Evolutionary conservation across 2,888 invertebrate species (phyloP).

Genomic region (Drymonia ruficornis): DNA sequence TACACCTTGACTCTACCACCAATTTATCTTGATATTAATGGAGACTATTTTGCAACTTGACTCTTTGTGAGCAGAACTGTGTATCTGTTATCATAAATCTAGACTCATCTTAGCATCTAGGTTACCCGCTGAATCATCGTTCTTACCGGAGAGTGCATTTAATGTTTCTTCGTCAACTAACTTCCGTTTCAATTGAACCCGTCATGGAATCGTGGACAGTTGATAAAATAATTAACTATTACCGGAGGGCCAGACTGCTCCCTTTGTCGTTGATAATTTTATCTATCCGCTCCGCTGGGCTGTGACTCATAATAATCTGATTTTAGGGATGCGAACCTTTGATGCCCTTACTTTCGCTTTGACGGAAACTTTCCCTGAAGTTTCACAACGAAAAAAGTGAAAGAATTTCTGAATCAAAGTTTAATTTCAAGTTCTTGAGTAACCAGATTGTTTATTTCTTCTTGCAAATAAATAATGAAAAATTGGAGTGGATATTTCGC

Average conservation of each 20-base stretch:
- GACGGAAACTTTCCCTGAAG: constrained; percentile 34
- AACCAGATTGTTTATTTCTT: neutral
- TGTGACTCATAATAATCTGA: constrained; percentile 71
- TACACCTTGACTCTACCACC: too few relatives aligned
- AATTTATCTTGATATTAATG: too few relatives aligned
- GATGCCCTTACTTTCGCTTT: constrained; percentile 34
- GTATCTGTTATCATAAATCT: too few relatives aligned
- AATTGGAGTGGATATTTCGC: too few relatives aligned
- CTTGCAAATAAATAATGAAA: neutral
- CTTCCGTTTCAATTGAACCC: constrained; percentile 38
- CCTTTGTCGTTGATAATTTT: constrained; percentile 75
- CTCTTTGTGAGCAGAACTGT: too few relatives aligned
- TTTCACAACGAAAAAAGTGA: constrained; percentile 23
- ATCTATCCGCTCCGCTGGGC: constrained; percentile 74
- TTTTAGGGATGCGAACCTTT: constrained; percentile 44
- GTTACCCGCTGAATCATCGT: neutral
- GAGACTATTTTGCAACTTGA: too few relatives aligned
- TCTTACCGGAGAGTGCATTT: constrained; percentile 11
- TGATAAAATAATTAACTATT: constrained; percentile 65
- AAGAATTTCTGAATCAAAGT: constrained; percentile 6
- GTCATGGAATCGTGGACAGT: constrained; percentile 52
- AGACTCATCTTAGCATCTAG: neutral
- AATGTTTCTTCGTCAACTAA: constrained; percentile 25
- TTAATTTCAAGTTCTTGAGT: neutral
- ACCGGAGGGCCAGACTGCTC: constrained; percentile 51